Conservation (phyloP, 2,113 vertebrate genomes). For the Coturnix japonica region DNA sequence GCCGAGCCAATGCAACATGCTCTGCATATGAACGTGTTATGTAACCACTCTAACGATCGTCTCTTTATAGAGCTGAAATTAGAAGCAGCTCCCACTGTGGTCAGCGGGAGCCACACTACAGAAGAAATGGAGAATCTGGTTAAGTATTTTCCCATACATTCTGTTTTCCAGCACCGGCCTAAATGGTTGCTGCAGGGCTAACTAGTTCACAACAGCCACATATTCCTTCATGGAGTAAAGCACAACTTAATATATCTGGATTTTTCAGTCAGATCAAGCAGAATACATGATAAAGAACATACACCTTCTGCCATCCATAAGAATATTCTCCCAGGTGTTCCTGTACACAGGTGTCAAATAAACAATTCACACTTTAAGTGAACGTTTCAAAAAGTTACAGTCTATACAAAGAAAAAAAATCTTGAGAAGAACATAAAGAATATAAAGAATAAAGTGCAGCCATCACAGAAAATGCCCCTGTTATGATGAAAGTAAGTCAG, state of each 20-base stretch:
- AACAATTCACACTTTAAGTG: not conserved
- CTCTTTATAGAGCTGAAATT: slow-evolving; percentile 24
- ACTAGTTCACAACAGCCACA: not conserved
- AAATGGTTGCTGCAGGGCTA: slow-evolving; percentile 34
- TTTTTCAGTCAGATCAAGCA: not conserved
- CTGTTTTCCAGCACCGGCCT: not conserved
- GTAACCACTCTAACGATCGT: not conserved
- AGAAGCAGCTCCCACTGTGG: slow-evolving; percentile 21
- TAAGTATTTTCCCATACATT: not conserved
- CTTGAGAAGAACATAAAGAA: not conserved
- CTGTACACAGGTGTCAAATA: not conserved
- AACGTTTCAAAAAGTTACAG: not conserved
- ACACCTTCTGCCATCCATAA: not conserved
- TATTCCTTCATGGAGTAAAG: not conserved
- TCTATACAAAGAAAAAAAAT: not conserved
- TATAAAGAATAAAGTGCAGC: not conserved
- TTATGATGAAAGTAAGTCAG: slow-evolving; percentile 32
- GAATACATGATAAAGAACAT: not conserved
- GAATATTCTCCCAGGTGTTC: not conserved
- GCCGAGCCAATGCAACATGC: not conserved
- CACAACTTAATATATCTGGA: not conserved
- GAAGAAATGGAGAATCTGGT: not conserved
- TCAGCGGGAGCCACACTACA: slow-evolving; percentile 18
- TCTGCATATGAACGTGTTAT: not conserved
- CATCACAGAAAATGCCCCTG: slow-evolving; percentile 27